Conservation (phyloP, 2,797 vertebrate genomes). For the Euthynnus affinis region DNA sequence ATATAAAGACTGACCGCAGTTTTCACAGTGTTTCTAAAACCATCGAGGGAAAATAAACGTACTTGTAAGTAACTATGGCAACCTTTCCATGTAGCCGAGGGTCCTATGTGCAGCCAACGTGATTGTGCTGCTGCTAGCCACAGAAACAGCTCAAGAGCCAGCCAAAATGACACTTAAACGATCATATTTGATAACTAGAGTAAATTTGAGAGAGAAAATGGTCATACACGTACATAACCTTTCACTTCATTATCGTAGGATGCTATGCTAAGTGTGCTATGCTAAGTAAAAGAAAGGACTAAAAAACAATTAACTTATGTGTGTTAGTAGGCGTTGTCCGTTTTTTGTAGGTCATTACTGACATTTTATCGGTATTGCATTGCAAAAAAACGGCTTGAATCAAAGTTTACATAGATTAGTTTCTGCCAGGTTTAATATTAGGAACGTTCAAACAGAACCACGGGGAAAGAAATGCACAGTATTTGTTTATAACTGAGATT, state of each 20-base stretch:
- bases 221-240: fast-evolving
- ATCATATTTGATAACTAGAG: neutral
- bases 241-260: neutral
- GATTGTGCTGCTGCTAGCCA: conserved; percentile 38
- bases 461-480: neutral
- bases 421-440: neutral
- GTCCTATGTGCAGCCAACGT: conserved; percentile 14
- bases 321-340: neutral
- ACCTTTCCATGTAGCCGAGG: neutral
- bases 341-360: neutral
- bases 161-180: neutral
- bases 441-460: neutral
- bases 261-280: neutral
- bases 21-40: neutral
- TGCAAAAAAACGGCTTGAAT: neutral
- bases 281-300: neutral
- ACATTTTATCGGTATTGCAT: neutral
- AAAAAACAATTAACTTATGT: neutral
- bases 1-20: neutral
- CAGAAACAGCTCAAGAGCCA: conserved; percentile 25
- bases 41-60: neutral
- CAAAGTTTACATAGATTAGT: neutral
- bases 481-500: neutral
- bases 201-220: neutral
- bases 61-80: conserved; percentile 57